Evolutionary conservation across 2,113 vertebrate species (phyloP), one percentile per base, ranked within the genome.

Genomic region (Pelvicachromis taeniatus): DNA sequence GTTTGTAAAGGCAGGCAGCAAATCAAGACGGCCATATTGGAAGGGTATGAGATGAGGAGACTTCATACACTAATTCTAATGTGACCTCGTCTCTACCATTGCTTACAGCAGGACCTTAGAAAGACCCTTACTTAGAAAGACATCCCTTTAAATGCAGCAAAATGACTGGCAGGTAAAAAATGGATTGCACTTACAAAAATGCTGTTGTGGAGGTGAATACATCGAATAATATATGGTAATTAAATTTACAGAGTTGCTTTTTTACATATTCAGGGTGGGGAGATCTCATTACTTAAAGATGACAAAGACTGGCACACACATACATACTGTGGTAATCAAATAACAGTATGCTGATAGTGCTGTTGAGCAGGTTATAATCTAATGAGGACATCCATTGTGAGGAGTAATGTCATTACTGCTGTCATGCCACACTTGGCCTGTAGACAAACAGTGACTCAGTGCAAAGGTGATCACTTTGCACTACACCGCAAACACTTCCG

Each of bases 391-490:
- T 82, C 78, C 81, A 61, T 77, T 16, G 77, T 31, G 85, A 78
- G 23, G 26, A 55, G 81, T 88, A 90, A 93, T 92, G 33, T 80
- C 84, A 94, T 91, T 89, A 93, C 73, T 31, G 50, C 40, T 80
- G 54, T 84, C 48, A 81, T 59, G 33, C 53, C 2, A 17, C 53
- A 77, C 82, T 80, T 77, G 88, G 87, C 91, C 58, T 12, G 21
- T 26, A 3, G 61, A 88, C 83, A 82, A 88, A 73, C 83, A 79
- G 26, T 85, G 82, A 88, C 54, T 86, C 86, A 80, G 61, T 16
- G 29, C 38, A 33, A 84, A 90, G 85, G 82, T 78, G 85, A 48
- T 63, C 73, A n/a, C 21, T 79, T 52, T 73, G 68, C 31, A 21
- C 35, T 3, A 13, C 35, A 3, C 13, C 26, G 6, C 19, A 83